Conservation (phyloP, 2,797 vertebrate species). For the Cossypha heuglini region DNA sequence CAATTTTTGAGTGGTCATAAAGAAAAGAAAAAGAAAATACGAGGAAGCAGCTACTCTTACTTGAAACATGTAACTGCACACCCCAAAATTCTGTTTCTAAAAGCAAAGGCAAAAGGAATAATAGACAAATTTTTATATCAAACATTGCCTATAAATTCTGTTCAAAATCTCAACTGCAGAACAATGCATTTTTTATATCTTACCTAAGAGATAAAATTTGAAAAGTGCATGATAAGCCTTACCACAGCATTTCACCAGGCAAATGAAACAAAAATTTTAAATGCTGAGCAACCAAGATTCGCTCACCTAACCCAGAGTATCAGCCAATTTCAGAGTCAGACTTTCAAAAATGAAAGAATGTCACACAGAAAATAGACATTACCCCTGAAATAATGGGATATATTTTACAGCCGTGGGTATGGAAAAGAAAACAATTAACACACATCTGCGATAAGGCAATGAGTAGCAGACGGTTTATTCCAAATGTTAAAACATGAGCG, state of each 20-base stretch:
- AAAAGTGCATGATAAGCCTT: constrained; percentile 32
- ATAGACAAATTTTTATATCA: constrained; percentile 31
- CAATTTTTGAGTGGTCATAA: constrained; percentile 17
- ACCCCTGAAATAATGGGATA: constrained; percentile 49
- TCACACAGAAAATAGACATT: constrained; percentile 31
- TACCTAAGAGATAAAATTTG: constrained; percentile 42
- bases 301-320: not conserved
- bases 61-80: not conserved
- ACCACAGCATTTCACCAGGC: not conserved
- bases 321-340: constrained; percentile 28
- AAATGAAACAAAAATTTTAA: constrained; percentile 34
- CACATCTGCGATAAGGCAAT: constrained; percentile 67
- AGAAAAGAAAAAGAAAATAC: not conserved
- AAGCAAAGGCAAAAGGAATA: constrained; percentile 3
- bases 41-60: not conserved
- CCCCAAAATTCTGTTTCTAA: constrained; percentile 14
- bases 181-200: constrained; percentile 36
- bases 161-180: constrained; percentile 52
- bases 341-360: constrained; percentile 15
- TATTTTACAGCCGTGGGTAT: constrained; percentile 51
- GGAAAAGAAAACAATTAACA: constrained; percentile 68
- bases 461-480: constrained; percentile 36
- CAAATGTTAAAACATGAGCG: constrained; percentile 53
- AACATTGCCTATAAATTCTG: constrained; percentile 20
- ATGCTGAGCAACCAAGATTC: constrained; percentile 1